Base-by-base conservation (phyloP, 2,113 vertebrate species). In the Ceyx melanurus region DNA sequence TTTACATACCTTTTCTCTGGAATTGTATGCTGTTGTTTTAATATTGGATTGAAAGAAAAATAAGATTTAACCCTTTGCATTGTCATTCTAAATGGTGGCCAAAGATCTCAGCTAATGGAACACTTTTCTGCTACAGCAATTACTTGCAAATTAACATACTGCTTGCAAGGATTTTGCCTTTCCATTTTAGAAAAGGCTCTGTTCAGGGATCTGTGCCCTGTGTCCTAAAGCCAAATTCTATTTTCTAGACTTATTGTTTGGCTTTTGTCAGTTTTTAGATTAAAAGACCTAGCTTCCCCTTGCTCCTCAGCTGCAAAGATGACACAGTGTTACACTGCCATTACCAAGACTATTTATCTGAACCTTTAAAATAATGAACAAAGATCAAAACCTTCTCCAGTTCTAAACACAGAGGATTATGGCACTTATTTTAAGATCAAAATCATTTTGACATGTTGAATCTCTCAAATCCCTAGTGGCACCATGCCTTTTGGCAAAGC, bases 401-500 rank as follows among this genome's bases (percentile, higher is more conserved):
- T 26, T 45, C 35, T 78, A 83, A 70, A 80, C 29, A 43, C 23
- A 35, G 23, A 29, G 75, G 73, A 81, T 81, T 68, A 53, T 25
- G 10, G 25, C 15, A 42, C 12, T 81, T 82, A 60, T 64, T 91
- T 91, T 74, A 91, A 81, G 43, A 89, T 18, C 35, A 80, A 91
- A 94, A 88, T 91, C 3, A 86, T 88, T 94, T 20, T 91, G 85
- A 81, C 73, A 37, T 1, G 2, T 50, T 72, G 79, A 88, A 74
- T 89, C 79, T 72, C 82, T 64, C 58, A 92, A 83, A 95, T 86
- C 82, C 89, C 65, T 57, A 4, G 42, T 72, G 95, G 82, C 82
- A 88, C 35, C 31, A 11, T 78, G 85, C 78, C 89, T 95, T 95
- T 80, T 94, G 85, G 85, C 89, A 95, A 86, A 74, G 68, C 78